Base-by-base conservation (phyloP, 2,797 vertebrate genomes). In the Sebastes elongatus region DNA sequence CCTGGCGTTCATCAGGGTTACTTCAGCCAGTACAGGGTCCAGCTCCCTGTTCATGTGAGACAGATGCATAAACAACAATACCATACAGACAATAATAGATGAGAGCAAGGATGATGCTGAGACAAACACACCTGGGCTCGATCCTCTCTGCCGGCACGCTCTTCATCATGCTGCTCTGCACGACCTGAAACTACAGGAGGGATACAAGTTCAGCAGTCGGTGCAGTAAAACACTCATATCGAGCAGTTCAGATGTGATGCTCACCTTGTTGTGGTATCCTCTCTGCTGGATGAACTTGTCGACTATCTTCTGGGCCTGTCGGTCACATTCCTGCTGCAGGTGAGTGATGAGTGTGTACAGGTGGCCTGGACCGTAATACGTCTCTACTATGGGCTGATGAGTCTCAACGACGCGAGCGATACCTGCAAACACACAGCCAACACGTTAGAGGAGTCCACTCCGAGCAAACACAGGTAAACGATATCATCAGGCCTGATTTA, bases 361-460 rank as follows among this genome's bases (percentile, higher is more conserved):
- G 80, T 96, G 96, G 10, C 99, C 99, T 0, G 97, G 98, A 4
- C 99, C 99, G 0, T 99, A 99, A 86, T 99, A 99, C 0, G 99
- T 99, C 91, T 99, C 99, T 67, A 99, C 97, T 1, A 99, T 99
- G 11, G 98, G 97, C 74, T 99, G 99, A 79, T 99, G 98, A 4
- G 98, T 99, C 94, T 99, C 99, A 77, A 99, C 96, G 20, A 99
- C 94, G 3, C 97, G 97, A 81, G 99, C 99, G 6, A 99, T 99
- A 42, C 98, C 99, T 99, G 90, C 30, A 28, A 78, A 86, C 20
- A 64, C 38, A 81, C 23, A 55, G 10, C 4, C 6, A 25, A 22
- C 22, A 5, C 2, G 3, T 53, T 2, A 60, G 14, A 16, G 52
- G 65, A 46, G 60, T 55, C 11, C 5, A 23, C 60, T 33, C 30